These are phyloP conservation scores for Heliconius eleuchia DNA, from an alignment of 1,140 invertebrate genomes.

Conservation along the genomic window DNA sequence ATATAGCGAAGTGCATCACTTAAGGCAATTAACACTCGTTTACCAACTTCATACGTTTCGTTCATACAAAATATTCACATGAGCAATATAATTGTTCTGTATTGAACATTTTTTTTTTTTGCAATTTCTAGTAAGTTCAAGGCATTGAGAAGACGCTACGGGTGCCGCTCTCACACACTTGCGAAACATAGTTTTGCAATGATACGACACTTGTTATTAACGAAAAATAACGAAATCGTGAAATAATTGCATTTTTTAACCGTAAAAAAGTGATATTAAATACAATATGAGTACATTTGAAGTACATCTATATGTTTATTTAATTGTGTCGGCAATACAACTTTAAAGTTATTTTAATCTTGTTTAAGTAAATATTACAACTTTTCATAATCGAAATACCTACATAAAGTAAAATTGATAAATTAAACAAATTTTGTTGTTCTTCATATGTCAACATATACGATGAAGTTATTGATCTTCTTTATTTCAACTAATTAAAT, in stretches of 20 bases:
- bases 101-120: constrained; percentile 35
- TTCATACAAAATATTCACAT: background rate
- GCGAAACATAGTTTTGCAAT: constrained; percentile 28
- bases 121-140: constrained; percentile 48
- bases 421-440: too few species aligned
- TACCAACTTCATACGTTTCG: background rate
- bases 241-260: constrained; percentile 19
- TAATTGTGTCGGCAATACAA: background rate
- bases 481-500: too few species aligned
- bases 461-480: too few species aligned
- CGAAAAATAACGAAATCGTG: constrained; percentile 22
- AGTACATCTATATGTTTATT: background rate
- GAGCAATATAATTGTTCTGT: constrained; percentile 5
- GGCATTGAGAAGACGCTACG: constrained; percentile 37
- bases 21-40: background rate
- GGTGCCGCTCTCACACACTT: constrained; percentile 37
- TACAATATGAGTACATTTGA: background rate
- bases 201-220: constrained; percentile 24
- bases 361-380: background rate
- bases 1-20: background rate
- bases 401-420: too few species aligned
- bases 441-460: too few species aligned
- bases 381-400: background rate
- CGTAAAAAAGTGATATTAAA: background rate
- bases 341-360: background rate